Conservation (phyloP, 2,113 vertebrate genomes). For the Bubalus kerabau region DNA sequence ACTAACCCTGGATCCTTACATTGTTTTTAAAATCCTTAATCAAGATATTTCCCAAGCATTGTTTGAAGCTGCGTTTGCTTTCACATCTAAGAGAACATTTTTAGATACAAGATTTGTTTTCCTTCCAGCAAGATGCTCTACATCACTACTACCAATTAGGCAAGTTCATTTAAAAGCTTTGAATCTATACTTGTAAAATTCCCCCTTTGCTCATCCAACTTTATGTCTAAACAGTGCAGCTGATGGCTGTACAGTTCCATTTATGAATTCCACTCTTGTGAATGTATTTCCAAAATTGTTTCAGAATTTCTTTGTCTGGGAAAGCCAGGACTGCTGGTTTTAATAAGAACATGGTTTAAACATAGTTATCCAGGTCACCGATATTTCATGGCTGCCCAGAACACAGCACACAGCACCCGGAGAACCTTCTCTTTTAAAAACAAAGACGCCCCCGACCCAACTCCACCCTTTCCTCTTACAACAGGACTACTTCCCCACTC, state of each 20-base stretch:
- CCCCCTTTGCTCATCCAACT: constrained; percentile 56
- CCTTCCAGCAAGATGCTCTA: constrained; percentile 60
- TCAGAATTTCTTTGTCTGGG: constrained; percentile 50
- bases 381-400: constrained; percentile 72
- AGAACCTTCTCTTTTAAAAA: constrained; percentile 63
- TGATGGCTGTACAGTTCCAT: constrained; percentile 20
- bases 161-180: constrained; percentile 59
- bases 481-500: not conserved
- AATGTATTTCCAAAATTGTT: constrained; percentile 58
- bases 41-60: constrained; percentile 33
- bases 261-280: constrained; percentile 49
- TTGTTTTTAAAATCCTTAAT: constrained; percentile 30
- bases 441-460: constrained; percentile 4
- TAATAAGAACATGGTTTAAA: constrained; percentile 75
- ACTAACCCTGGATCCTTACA: constrained; percentile 31
- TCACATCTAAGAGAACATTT: constrained; percentile 32
- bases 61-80: constrained; percentile 45
- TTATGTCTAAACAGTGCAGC: constrained; percentile 61
- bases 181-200: constrained; percentile 54
- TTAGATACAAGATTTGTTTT: constrained; percentile 59
- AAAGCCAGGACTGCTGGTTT: constrained; percentile 71
- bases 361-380: constrained; percentile 79
- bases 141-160: constrained; percentile 59
- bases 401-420: constrained; percentile 48
- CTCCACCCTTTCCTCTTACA: not conserved